These are phyloP conservation scores for Amphiprion percula DNA, from an alignment of 2,113 vertebrate species.

Conservation along the genomic window DNA sequence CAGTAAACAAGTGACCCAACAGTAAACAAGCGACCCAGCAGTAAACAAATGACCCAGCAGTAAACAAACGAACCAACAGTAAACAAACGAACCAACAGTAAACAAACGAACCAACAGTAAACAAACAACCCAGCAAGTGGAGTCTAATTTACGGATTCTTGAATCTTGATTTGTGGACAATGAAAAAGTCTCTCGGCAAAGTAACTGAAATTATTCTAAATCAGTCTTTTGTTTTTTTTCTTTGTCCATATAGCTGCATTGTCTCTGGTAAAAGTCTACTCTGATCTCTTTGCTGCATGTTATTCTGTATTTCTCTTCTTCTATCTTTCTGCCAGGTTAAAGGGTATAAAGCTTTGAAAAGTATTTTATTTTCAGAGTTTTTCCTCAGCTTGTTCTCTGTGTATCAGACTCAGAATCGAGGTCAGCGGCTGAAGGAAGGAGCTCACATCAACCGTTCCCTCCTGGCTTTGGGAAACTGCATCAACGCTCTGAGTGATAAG, in stretches of 20 bases:
- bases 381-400: slow-evolving; percentile 8
- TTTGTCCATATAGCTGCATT: not conserved
- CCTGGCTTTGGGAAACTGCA: slow-evolving; percentile 95
- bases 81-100: too few relatives aligned
- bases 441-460: slow-evolving; percentile 96
- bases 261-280: too few relatives aligned
- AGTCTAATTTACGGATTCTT: too few relatives aligned
- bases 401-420: slow-evolving; percentile 91
- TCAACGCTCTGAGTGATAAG: slow-evolving; percentile 91
- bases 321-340: not conserved
- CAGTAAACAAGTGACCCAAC: too few relatives aligned
- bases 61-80: too few relatives aligned
- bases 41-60: too few relatives aligned
- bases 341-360: not conserved
- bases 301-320: not conserved
- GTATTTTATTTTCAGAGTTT: not conserved
- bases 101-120: too few relatives aligned
- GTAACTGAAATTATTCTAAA: too few relatives aligned
- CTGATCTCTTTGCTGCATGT: not conserved
- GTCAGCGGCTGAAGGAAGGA: slow-evolving; percentile 93
- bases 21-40: too few relatives aligned
- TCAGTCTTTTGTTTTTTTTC: not conserved
- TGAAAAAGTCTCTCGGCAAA: too few relatives aligned
- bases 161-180: too few relatives aligned
- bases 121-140: too few relatives aligned